Conservation (phyloP, 2,113 vertebrate species). For the Calyptomena viridis region DNA sequence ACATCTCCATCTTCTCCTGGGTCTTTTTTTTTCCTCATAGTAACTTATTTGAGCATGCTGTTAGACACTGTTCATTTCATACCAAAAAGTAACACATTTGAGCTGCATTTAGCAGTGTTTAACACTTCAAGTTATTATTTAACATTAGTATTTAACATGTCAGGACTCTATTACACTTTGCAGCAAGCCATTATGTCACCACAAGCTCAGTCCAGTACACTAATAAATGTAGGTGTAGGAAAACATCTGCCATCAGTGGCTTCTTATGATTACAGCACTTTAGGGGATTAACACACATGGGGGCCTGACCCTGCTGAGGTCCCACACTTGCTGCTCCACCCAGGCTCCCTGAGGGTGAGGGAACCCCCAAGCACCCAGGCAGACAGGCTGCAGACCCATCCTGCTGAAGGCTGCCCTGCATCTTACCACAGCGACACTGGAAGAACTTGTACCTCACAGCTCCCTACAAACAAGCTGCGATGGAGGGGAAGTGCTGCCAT, state of each 20-base stretch:
- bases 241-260: background rate
- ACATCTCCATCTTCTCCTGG: background rate
- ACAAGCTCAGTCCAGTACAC: background rate
- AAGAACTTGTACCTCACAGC: background rate
- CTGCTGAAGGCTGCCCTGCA: background rate
- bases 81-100: background rate
- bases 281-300: fast-evolving
- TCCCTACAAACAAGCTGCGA: background rate
- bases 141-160: background rate
- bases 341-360: background rate
- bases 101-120: background rate
- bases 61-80: slow-evolving; percentile 11
- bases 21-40: background rate
- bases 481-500: fast-evolving
- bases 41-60: background rate
- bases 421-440: background rate
- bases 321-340: background rate
- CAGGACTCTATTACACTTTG: background rate
- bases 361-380: background rate
- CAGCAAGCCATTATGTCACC: background rate
- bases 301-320: background rate
- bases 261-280: background rate
- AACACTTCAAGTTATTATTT: background rate
- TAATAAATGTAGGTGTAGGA: background rate
- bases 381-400: fast-evolving